Conservation (phyloP, 2,797 vertebrate species). For the Poecilia picta region DNA sequence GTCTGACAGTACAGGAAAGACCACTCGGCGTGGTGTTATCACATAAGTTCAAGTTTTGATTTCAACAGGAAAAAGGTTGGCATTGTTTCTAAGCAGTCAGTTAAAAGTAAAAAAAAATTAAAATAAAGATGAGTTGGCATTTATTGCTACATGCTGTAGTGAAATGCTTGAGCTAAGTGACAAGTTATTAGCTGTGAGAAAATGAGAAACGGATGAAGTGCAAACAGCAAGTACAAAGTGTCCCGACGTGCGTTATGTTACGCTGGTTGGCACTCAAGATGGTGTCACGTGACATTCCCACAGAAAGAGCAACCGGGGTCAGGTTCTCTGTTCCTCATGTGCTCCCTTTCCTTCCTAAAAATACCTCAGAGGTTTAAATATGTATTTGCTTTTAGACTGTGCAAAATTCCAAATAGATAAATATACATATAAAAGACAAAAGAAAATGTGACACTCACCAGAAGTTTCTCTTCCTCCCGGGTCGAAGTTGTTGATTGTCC, state of each 20-base stretch:
- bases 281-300: slow-evolving; percentile 48
- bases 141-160: slow-evolving; percentile 10
- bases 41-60: not conserved
- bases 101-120: not conserved
- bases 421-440: no score
- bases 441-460: slow-evolving; percentile 58
- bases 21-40: not conserved
- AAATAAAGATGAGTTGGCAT: slow-evolving; percentile 4
- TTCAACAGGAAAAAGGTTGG: not conserved
- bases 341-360: not conserved
- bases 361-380: not conserved
- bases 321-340: slow-evolving; percentile 27
- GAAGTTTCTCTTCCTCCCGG: slow-evolving; percentile 43
- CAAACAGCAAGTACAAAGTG: slow-evolving; percentile 25
- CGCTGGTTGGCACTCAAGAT: slow-evolving; percentile 30
- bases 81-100: not conserved
- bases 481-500: slow-evolving; percentile 38
- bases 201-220: slow-evolving; percentile 16
- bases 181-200: not conserved
- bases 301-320: slow-evolving; percentile 31
- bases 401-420: not conserved
- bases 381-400: not conserved
- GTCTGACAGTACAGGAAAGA: no score
- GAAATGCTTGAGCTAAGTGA: not conserved
- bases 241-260: slow-evolving; percentile 40